Base-by-base conservation (phyloP, 53 echinoderm and acorn worm species). In the Arbacia lixula region DNA sequence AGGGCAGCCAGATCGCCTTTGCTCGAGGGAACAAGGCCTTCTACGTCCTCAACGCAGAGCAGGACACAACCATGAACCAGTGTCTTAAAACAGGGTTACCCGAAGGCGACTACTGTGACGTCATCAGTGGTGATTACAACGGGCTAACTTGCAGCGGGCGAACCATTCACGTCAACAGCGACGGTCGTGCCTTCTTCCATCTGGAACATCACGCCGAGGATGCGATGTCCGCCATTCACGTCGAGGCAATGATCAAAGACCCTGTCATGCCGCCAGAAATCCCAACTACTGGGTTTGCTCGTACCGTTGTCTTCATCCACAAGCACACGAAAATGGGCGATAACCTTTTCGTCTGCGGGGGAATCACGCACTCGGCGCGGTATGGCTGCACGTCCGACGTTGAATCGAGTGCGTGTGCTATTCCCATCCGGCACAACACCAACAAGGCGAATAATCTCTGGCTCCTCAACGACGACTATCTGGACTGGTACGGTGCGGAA, bases 401-500 rank as follows among this genome's bases (percentile, higher is more conserved):
- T 9, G 12, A 31, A 22, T 36, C 61, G 25, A 81, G 40, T 36
- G 88, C 85, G 20, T 95, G 95, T 54, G 95, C 93, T 37, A 76
- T 95, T 11, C 90, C 87, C 1, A 90, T 93, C 36, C 22, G 36
- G 3, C 95, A 95, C 79, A 88, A 86, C 40, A 73, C 78, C 28
- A 86, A 84, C 16, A 93, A 93, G 34, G 75, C 36, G 30, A 93
- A 93, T 54, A 91, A 86, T 39, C 64, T 42, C 63, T 93, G 95
- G 93, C 84, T 53, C 29, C n/a, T 34, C 17, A 87, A 87, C 20
- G 94, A 92, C 42, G 43, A 88, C 28, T 78, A 41, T 60, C 84
- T 92, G 2, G 92, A 92, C 60, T 92, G 95, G 95, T 91, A 93
- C 53, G 93, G 95, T 19, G 75, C 87, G 1, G 95, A 95, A 63